A percentile compares a stretch with the other conserved stretches of the same genome.
Evolutionary conservation across 2,113 vertebrate species (phyloP).

Genomic region (Salminus brasiliensis): DNA sequence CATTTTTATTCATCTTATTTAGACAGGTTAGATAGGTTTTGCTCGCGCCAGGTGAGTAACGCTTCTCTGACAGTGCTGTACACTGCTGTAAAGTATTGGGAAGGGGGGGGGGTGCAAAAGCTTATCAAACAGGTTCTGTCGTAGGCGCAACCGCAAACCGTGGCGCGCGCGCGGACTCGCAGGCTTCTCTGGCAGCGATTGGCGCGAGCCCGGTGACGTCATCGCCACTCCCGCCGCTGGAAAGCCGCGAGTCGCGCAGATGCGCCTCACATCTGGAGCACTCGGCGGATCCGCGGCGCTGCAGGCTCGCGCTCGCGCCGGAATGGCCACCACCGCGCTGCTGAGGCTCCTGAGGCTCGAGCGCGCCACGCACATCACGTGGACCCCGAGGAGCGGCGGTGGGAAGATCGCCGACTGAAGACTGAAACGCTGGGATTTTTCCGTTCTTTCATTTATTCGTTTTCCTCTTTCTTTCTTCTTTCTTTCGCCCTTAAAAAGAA

Average conservation of each 20-base stretch:
- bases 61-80: no score
- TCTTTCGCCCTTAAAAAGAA: background rate
- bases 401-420: background rate
- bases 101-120: no score
- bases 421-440: background rate
- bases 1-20: no score
- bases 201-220: conserved; percentile 34
- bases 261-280: conserved; percentile 44
- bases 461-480: conserved; percentile 19
- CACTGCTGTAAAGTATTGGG: no score
- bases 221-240: conserved; percentile 36
- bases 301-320: background rate
- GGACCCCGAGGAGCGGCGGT: background rate
- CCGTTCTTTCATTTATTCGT: background rate
- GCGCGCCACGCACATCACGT: conserved; percentile 1
- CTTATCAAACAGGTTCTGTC: no score
- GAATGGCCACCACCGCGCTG: conserved; percentile 13
- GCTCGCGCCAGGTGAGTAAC: no score
- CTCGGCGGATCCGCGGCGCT: background rate
- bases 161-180: background rate
- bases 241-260: conserved; percentile 37
- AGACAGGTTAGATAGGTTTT: no score
- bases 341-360: background rate
- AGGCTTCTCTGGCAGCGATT: conserved; percentile 28
- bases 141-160: background rate